A percentile compares a stretch with the other conserved stretches of the same genome.
phyloP scores from a whole-genome alignment of 1,140 invertebrate genomes.

The Neodiprion pinetum region DNA sequence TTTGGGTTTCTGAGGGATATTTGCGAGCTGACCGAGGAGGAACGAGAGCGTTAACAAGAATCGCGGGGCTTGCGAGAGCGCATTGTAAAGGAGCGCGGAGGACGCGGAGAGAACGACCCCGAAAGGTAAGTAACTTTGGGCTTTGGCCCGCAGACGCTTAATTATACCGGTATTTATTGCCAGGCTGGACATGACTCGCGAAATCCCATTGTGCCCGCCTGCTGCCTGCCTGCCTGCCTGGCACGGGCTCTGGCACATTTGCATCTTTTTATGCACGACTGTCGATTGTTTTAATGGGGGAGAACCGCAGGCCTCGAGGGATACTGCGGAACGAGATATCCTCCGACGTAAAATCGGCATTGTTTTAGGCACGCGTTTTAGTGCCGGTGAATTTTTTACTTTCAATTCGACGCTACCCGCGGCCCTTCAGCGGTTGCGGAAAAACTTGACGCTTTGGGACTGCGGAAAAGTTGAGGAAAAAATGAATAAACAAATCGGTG shows the following conservation, averaged over 20 bases:
- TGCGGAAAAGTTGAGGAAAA: too few relatives aligned
- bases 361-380: conserved; percentile 55
- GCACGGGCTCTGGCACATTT: not conserved
- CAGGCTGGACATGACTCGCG: conserved; percentile 38
- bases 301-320: not conserved
- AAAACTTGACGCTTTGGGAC: too few relatives aligned
- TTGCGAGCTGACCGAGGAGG: conserved; percentile 14
- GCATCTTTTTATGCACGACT: conserved; percentile 36
- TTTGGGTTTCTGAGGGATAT: conserved; percentile 6
- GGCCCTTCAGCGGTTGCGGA: too few relatives aligned
- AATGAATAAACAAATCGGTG: too few relatives aligned
- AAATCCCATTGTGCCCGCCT: conserved; percentile 52
- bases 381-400: conserved; percentile 23
- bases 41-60: conserved; percentile 13
- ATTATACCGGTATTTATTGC: conserved; percentile 59
- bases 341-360: conserved; percentile 53
- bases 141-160: conserved; percentile 34
- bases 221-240: conserved; percentile 39
- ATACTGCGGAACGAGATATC: conserved; percentile 36
- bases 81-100: not conserved
- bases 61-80: not conserved
- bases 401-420: too few relatives aligned
- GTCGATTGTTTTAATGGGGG: conserved; percentile 55
- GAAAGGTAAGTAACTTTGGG: not conserved
- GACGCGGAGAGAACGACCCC: not conserved